Evolutionary conservation across 1,140 invertebrate genomes (phyloP).

Genomic region (Drosophila lini): DNA sequence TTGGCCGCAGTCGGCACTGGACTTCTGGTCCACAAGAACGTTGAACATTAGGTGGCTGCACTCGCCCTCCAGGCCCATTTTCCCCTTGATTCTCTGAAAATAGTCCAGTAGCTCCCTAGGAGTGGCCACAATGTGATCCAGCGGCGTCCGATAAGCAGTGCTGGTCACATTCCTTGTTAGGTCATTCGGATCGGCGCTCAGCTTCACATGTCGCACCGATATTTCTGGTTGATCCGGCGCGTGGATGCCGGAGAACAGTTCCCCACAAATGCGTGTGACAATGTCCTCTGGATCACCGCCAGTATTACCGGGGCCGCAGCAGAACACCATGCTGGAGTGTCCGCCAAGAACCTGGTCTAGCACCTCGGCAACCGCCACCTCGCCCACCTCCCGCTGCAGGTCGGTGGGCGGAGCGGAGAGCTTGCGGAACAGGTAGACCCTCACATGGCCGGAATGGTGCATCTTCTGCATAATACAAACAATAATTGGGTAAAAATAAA

Average conservation of each 20-base stretch:
- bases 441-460: conserved; percentile 29
- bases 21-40: conserved; percentile 43
- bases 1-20: conserved; percentile 26
- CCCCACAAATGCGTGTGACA: conserved; percentile 26
- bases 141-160: neutral
- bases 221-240: conserved; percentile 39
- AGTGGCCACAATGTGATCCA: conserved; percentile 45
- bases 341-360: conserved; percentile 47
- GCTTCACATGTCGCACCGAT: conserved; percentile 31
- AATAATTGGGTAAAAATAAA: neutral
- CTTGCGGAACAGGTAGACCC: conserved; percentile 65
- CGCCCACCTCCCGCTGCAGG: conserved; percentile 29
- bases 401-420: conserved; percentile 16
- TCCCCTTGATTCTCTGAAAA: conserved; percentile 17
- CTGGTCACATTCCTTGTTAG: neutral
- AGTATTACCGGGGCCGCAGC: conserved; percentile 13
- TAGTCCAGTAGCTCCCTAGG: conserved; percentile 43
- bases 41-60: conserved; percentile 34
- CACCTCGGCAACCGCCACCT: conserved; percentile 41
- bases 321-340: conserved; percentile 38
- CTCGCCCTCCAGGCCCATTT: neutral
- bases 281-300: conserved; percentile 21
- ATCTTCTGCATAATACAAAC: conserved; percentile 6
- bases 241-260: conserved; percentile 41
- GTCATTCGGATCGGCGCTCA: conserved; percentile 3